Conservation (phyloP, 2,797 vertebrate species). For the Sciurus carolinensis region DNA sequence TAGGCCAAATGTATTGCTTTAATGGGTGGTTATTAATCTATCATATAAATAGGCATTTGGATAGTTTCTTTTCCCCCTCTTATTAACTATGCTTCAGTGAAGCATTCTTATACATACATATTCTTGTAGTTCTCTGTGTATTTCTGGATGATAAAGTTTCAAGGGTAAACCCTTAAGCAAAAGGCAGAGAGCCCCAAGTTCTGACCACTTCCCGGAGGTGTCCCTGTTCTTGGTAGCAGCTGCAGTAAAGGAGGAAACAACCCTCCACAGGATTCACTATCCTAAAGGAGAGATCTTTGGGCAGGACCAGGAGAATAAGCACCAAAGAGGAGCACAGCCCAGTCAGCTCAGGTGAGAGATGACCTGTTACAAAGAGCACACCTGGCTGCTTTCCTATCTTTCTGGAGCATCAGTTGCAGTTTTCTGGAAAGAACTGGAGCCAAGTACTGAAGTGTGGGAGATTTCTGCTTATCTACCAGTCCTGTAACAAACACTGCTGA, state of each 20-base stretch:
- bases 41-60: neutral
- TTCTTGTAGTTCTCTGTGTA: neutral
- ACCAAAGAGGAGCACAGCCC: neutral
- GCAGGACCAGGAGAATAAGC: neutral
- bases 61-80: neutral
- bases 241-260: neutral
- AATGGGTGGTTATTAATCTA: neutral
- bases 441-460: neutral
- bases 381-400: neutral
- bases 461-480: neutral
- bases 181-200: neutral
- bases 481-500: neutral
- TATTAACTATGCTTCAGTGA: neutral
- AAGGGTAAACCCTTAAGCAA: neutral
- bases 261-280: neutral
- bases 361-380: neutral
- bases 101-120: neutral
- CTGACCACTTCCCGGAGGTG: conserved; percentile 3
- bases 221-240: neutral
- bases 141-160: conserved; percentile 42
- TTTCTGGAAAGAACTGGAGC: neutral
- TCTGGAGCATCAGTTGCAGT: neutral
- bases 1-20: neutral
- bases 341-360: neutral
- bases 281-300: neutral